A percentile compares a stretch with the other conserved stretches of the same genome.
These are phyloP conservation scores for Sesia bembeciformis DNA, from an alignment of 2,888 invertebrate species.

Conservation along the genomic window DNA sequence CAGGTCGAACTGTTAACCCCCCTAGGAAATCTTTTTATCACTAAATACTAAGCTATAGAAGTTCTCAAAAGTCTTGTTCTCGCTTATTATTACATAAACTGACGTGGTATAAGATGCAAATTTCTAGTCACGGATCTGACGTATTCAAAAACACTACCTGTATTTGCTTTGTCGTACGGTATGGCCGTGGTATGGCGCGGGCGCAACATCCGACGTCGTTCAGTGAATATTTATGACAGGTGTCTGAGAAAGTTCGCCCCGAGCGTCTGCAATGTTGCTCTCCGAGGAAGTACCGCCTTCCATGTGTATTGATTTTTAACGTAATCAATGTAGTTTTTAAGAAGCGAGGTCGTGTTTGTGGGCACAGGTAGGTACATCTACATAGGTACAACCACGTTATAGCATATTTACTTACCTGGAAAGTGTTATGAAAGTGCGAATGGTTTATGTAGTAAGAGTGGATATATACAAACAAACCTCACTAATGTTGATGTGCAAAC, in stretches of 20 bases:
- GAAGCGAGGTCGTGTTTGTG: neutral
- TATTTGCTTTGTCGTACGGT: slow-evolving; percentile 27
- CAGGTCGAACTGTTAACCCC: too few relatives aligned
- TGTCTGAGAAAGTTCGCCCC: slow-evolving; percentile 40
- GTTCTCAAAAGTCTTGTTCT: too few relatives aligned
- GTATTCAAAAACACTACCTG: slow-evolving; percentile 16
- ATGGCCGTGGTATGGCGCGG: slow-evolving; percentile 5
- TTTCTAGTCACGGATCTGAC: slow-evolving; percentile 16
- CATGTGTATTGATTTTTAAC: neutral
- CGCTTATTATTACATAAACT: too few relatives aligned
- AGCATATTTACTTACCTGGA: neutral
- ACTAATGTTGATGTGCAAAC: too few relatives aligned
- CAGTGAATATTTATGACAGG: slow-evolving; percentile 41
- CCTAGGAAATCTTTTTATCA: too few relatives aligned
- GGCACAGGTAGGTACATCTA: neutral
- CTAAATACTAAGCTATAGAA: too few relatives aligned
- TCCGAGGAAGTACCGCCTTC: neutral
- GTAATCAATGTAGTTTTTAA: neutral
- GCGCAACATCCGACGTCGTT: slow-evolving; percentile 18
- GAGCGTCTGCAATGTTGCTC: slow-evolving; percentile 9
- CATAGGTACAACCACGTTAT: neutral
- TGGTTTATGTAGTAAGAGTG: neutral
- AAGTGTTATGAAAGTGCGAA: neutral
- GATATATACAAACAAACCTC: neutral
- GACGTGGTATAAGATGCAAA: too few relatives aligned